These are phyloP conservation scores for Alaudala cheleensis DNA, from an alignment of 2,113 vertebrate species.

Conservation along the genomic window DNA sequence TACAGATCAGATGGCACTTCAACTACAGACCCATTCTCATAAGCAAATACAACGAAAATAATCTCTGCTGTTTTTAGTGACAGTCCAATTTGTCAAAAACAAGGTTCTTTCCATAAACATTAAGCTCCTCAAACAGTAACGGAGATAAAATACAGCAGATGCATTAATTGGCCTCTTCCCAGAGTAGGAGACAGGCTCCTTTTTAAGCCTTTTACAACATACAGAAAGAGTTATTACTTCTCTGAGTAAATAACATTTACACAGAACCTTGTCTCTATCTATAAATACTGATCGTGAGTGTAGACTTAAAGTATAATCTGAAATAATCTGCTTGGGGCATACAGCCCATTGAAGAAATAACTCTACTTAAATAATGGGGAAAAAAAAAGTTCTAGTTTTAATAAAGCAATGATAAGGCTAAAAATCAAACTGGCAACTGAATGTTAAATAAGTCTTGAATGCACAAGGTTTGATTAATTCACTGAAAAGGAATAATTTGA, in stretches of 20 bases:
- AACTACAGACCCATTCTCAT: background rate
- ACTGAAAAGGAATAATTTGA: background rate
- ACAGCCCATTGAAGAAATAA: background rate
- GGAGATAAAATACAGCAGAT: slow-evolving; percentile 16
- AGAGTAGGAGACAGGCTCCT: background rate
- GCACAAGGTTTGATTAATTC: background rate
- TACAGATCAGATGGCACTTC: slow-evolving; percentile 39
- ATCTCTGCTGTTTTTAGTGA: background rate
- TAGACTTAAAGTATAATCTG: background rate
- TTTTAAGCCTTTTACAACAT: background rate
- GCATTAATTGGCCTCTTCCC: background rate
- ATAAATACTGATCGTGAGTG: background rate
- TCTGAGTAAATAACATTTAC: background rate
- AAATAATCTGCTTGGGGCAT: background rate
- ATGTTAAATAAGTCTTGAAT: background rate
- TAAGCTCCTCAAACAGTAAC: background rate
- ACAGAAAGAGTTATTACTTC: background rate
- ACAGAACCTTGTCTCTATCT: background rate
- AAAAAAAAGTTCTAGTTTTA: background rate
- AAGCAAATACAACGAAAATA: background rate
- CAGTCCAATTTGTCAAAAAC: slow-evolving; percentile 6
- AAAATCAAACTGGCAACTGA: background rate
- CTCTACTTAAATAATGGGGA: background rate
- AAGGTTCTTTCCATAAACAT: slow-evolving; percentile 2
- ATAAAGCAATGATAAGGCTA: background rate